Base-by-base conservation (phyloP, 2,113 vertebrate species). In the Montifringilla adamsi region DNA sequence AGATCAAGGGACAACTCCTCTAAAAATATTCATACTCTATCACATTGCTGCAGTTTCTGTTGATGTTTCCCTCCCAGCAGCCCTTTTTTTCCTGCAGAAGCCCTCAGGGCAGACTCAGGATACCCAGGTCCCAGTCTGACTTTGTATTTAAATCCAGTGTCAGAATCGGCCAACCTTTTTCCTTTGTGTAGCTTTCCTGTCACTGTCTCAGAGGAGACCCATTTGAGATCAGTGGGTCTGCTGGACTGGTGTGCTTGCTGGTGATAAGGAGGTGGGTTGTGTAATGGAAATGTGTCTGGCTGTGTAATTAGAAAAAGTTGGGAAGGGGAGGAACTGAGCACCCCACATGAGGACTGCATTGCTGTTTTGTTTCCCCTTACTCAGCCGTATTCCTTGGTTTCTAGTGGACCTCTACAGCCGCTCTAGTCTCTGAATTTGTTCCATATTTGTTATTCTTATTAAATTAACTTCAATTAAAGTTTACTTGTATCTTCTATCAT, bases 111-210 rank as follows among this genome's bases (percentile, higher is more conserved):
- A 84, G 74, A 47, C 47, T 88, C 35, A 63, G 84, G 91, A 70
- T 5, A 9, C 81, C 35, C 35, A 82, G 49, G 53, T 89, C 69
- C 27, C 35, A 50, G 4, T 59, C 60, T 47, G 52, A 75, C 64
- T 92, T 94, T 93, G 86, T 80, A 21, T 87, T 94, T 64, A 68
- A 90, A 72, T 81, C 33, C 64, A 35, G 24, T 64, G 66, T 89
- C 68, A 63, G 68, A 86, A 70, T 5, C 91, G 35, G 30, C 39
- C 68, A 94, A 21, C 23, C 35, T 58, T 91, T 89, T 83, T 55
- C 41, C 47, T 91, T 95, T 87, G 84, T 87, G 53, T 69, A 85
- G 35, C 53, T 89, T 95, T 94, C 79, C 63, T 89, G 67, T 80
- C 21, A 9, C 39, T 77, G 78, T 90, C 93, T 89, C 68, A 74